Percentiles rank a stretch among this genome's conserved stretches.
Evolutionary conservation across 2,113 vertebrate species (phyloP).

Genomic region (Microcebus lehilahytsara): DNA sequence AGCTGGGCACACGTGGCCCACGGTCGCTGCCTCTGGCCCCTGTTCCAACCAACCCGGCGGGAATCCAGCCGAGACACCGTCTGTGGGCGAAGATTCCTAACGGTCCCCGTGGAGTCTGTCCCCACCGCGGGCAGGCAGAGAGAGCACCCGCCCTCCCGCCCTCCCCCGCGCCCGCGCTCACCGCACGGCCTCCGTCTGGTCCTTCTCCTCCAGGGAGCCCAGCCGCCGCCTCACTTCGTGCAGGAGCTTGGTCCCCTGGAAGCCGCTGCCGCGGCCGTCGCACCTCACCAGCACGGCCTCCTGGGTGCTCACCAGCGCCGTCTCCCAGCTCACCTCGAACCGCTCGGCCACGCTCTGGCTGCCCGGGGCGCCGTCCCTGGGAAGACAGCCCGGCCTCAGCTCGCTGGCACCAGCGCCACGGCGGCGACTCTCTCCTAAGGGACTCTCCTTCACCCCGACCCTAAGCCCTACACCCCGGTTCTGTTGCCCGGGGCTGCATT

Average conservation of each 20-base stretch:
- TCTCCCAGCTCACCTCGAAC: slow-evolving; percentile 93
- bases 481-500: background rate
- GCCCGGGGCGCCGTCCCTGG: slow-evolving; percentile 92
- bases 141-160: background rate
- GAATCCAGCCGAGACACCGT: accelerated
- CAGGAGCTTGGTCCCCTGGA: slow-evolving; percentile 93
- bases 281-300: slow-evolving; percentile 89
- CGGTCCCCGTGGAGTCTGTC: no score
- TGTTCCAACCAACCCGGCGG: no score
- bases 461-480: no score
- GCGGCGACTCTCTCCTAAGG: accelerated
- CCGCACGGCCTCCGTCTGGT: slow-evolving; percentile 92
- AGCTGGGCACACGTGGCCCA: accelerated
- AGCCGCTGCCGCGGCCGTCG: slow-evolving; percentile 94
- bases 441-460: accelerated
- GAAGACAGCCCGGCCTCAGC: background rate
- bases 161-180: slow-evolving; percentile 58
- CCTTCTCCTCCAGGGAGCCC: slow-evolving; percentile 91
- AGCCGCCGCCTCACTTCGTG: slow-evolving; percentile 91
- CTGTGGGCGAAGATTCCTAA: background rate
- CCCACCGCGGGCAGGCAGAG: accelerated
- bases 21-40: background rate
- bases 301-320: slow-evolving; percentile 94
- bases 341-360: slow-evolving; percentile 92
- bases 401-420: accelerated